These are phyloP conservation scores for Petrophora chlorosata DNA, from an alignment of 2,888 invertebrate genomes.

Conservation along the genomic window DNA sequence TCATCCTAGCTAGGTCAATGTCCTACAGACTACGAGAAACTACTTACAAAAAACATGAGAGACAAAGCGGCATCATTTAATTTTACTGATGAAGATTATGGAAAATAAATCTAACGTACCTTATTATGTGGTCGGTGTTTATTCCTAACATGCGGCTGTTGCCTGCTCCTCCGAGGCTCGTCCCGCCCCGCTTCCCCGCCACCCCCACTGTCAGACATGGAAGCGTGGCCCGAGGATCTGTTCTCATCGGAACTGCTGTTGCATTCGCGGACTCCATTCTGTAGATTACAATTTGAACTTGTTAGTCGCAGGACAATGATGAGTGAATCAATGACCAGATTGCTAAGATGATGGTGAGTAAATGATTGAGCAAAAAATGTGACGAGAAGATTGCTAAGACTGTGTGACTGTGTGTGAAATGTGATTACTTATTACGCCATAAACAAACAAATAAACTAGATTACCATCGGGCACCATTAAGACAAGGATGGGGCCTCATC, in stretches of 20 bases:
- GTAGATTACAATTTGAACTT: slow-evolving; percentile 32
- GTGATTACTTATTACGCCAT: slow-evolving; percentile 11
- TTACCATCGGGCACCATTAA: slow-evolving; percentile 35
- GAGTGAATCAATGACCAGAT: no score
- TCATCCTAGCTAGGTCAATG: no score
- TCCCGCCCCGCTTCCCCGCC: slow-evolving; percentile 80
- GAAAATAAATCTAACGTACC: no score
- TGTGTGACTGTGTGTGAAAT: no score
- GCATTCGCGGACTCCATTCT: slow-evolving; percentile 87
- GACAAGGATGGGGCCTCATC: slow-evolving; percentile 31
- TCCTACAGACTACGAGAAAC: no score
- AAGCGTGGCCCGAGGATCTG: slow-evolving; percentile 95
- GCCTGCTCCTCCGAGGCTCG: slow-evolving; percentile 83
- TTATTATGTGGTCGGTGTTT: slow-evolving; percentile 85
- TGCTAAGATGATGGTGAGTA: no score
- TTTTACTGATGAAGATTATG: no score
- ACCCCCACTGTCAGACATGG: slow-evolving; percentile 95
- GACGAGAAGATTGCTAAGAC: no score
- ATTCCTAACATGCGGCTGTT: slow-evolving; percentile 86
- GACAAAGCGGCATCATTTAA: no score
- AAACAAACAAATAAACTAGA: slow-evolving; percentile 20
- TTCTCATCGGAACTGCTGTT: slow-evolving; percentile 95
- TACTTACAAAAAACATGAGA: no score
- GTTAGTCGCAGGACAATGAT: no score
- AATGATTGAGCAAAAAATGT: no score